Percentiles rank a stretch among this genome's conserved stretches.
Evolutionary conservation across 2,888 invertebrate genomes (phyloP).

Genomic region (Deroplatys truncata): DNA sequence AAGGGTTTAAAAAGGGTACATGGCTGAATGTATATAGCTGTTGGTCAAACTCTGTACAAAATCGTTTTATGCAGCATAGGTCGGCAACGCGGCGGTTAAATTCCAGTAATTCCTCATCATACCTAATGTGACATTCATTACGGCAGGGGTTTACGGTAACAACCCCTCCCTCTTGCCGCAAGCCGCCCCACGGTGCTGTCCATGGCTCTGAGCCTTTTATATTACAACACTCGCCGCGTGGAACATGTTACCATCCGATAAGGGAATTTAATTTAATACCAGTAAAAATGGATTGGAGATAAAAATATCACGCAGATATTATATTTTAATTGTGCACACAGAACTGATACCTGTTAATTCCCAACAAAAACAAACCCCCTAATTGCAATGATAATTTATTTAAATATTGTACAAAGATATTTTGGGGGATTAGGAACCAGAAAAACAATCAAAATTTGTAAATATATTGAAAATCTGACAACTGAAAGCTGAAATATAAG

Average conservation of each 20-base stretch:
- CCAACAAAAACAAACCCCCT: neutral
- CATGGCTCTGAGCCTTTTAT: neutral
- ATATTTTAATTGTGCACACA: neutral
- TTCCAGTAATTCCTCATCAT: neutral
- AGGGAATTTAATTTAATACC: neutral
- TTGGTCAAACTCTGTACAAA: neutral
- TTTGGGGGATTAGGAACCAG: too few species aligned
- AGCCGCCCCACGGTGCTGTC: too few species aligned
- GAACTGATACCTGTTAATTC: neutral
- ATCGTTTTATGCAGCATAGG: neutral
- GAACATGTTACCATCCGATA: neutral
- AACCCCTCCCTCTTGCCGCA: neutral
- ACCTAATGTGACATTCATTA: neutral
- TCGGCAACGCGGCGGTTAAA: neutral
- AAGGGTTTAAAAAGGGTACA: neutral
- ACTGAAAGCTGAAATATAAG: too few species aligned
- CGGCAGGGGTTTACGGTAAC: neutral
- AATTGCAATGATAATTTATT: too few species aligned
- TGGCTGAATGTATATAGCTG: neutral
- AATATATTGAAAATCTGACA: too few species aligned
- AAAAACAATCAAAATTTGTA: too few species aligned
- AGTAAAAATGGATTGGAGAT: neutral
- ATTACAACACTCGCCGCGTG: neutral
- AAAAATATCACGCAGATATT: neutral
- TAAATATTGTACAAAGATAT: too few species aligned